These are phyloP conservation scores for Tonatia bakeri DNA, from an alignment of 2,113 vertebrate genomes.

Conservation along the genomic window DNA sequence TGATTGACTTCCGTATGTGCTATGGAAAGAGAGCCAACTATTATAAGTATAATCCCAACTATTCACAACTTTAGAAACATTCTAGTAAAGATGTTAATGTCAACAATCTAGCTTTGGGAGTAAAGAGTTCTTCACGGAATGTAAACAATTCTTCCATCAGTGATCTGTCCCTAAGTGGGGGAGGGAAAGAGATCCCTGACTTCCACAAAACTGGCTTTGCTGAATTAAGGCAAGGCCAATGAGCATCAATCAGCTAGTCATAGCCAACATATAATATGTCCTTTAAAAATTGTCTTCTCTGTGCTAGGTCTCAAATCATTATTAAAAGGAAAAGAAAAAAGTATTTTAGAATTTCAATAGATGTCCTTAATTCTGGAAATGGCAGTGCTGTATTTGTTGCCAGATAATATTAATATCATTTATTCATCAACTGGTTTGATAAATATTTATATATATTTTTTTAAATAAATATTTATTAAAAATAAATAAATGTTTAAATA, in stretches of 20 bases:
- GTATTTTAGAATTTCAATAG: neutral
- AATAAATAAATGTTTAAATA: neutral
- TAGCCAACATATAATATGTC: neutral
- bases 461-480: neutral
- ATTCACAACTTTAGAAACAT: neutral
- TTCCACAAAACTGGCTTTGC: conserved; percentile 4
- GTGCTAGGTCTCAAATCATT: neutral
- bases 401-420: neutral
- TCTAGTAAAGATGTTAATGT: neutral
- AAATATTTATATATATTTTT: neutral
- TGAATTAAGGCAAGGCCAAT: conserved; percentile 16
- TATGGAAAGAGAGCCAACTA: neutral
- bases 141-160: neutral
- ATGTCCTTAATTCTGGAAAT: neutral
- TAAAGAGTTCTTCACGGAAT: neutral
- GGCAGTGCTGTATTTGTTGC: neutral
- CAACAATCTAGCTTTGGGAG: neutral
- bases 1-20: neutral
- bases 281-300: conserved; percentile 8
- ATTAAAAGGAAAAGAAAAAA: neutral
- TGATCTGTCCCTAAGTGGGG: neutral
- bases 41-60: neutral
- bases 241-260: neutral
- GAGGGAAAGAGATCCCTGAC: neutral
- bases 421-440: neutral